phyloP scores from a whole-genome alignment of 2,113 vertebrate genomes.

The Salvelinus fontinalis region DNA sequence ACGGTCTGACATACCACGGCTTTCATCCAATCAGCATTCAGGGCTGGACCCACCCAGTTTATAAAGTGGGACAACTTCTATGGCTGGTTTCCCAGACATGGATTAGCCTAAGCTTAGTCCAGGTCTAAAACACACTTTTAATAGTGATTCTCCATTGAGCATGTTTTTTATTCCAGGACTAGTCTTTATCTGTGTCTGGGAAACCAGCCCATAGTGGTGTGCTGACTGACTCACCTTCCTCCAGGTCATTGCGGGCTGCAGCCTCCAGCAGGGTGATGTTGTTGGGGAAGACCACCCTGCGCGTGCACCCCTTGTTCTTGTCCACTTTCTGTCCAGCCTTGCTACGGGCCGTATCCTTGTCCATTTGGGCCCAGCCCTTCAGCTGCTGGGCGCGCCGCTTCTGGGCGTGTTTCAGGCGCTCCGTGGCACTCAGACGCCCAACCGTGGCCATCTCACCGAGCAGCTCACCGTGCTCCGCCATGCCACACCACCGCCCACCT shows the following conservation, averaged over 20 bases:
- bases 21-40: too few species aligned
- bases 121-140: too few species aligned
- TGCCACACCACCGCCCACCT: slow-evolving; percentile 52
- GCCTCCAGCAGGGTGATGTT: slow-evolving; percentile 83
- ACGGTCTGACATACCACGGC: too few species aligned
- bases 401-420: slow-evolving; percentile 87
- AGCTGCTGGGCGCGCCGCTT: slow-evolving; percentile 87
- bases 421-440: slow-evolving; percentile 79
- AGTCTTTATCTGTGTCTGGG: too few species aligned
- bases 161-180: too few species aligned
- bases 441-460: slow-evolving; percentile 86
- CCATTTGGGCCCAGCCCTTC: slow-evolving; percentile 85
- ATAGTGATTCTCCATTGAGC: too few species aligned
- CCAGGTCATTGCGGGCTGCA: slow-evolving; percentile 81
- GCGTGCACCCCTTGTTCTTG: slow-evolving; percentile 38
- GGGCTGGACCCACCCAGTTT: background rate
- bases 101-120: too few species aligned
- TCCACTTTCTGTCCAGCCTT: slow-evolving; percentile 46
- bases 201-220: too few species aligned
- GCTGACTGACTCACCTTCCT: slow-evolving; percentile 78
- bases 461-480: slow-evolving; percentile 87
- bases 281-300: slow-evolving; percentile 74
- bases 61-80: background rate
- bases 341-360: slow-evolving; percentile 76
- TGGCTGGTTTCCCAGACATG: too few species aligned